Conservation (phyloP, 2,113 vertebrate species). For the Trichomycterus rosablanca region DNA sequence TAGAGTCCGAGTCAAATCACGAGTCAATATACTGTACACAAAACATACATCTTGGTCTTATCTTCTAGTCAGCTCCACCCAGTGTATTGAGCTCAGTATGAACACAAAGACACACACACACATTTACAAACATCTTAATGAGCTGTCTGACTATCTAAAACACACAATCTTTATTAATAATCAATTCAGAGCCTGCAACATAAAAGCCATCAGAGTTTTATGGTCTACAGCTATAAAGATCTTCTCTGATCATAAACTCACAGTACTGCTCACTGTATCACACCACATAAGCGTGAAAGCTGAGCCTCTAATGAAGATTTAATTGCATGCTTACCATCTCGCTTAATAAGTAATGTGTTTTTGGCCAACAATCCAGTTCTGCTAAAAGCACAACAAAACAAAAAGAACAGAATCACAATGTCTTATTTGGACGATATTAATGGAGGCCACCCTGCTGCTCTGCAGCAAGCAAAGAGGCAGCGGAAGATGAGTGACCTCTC, state of each 20-base stretch:
- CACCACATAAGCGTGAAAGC: background rate
- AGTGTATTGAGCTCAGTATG: background rate
- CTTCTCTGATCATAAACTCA: background rate
- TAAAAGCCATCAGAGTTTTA: background rate
- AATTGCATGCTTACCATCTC: background rate
- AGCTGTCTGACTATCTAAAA: background rate
- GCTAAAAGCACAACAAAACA: background rate
- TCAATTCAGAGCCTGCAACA: background rate
- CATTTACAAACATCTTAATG: background rate
- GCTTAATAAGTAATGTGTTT: background rate
- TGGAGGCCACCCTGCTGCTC: background rate
- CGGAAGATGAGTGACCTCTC: constrained; percentile 61
- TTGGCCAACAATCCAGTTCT: background rate
- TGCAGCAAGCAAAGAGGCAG: constrained; percentile 34
- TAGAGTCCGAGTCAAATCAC: too few relatives aligned
- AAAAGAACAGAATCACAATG: too few relatives aligned
- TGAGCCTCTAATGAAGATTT: background rate
- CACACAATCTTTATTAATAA: constrained; percentile 2
- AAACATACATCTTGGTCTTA: background rate
- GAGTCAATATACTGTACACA: too few relatives aligned
- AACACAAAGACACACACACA: constrained; percentile 11
- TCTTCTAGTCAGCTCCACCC: constrained; percentile 2
- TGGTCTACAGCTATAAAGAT: background rate
- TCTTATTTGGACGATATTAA: too few relatives aligned
- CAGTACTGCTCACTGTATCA: background rate